Evolutionary conservation across 92 coral and sea anemone genomes (phyloP).

Genomic region (Micromussa lordhowensis): DNA sequence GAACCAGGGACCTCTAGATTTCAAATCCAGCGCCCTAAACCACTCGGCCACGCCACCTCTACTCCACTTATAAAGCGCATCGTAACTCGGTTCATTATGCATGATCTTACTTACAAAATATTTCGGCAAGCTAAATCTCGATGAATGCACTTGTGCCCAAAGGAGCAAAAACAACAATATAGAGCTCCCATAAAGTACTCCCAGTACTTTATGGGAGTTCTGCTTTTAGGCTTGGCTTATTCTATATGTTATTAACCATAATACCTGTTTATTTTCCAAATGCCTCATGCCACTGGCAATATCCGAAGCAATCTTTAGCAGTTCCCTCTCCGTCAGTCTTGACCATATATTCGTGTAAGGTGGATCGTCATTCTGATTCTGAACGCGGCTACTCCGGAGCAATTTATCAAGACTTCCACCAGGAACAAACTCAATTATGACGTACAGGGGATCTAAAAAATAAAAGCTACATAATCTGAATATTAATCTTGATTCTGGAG

Average conservation of each 20-base stretch:
- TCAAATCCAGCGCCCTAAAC: too few species aligned
- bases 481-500: neutral
- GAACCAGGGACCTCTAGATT: too few species aligned
- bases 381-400: constrained; percentile 64
- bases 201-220: too few species aligned
- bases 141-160: constrained; percentile 75
- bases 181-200: too few species aligned
- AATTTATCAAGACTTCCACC: constrained; percentile 51
- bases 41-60: too few species aligned
- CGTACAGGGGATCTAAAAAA: constrained; percentile 68
- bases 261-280: constrained; percentile 60
- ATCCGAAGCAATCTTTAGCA: constrained; percentile 68
- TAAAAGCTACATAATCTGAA: neutral
- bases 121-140: constrained; percentile 92
- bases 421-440: constrained; percentile 79
- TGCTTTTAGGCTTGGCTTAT: too few species aligned
- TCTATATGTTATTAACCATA: too few species aligned
- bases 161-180: neutral
- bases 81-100: too few species aligned
- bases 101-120: constrained; percentile 30
- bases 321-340: constrained; percentile 75
- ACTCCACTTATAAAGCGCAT: too few species aligned
- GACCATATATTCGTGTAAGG: constrained; percentile 71
- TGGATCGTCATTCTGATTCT: neutral
- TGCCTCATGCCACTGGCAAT: constrained; percentile 78